Conservation (phyloP, 2,888 invertebrate genomes). For the Acronicta psi region DNA sequence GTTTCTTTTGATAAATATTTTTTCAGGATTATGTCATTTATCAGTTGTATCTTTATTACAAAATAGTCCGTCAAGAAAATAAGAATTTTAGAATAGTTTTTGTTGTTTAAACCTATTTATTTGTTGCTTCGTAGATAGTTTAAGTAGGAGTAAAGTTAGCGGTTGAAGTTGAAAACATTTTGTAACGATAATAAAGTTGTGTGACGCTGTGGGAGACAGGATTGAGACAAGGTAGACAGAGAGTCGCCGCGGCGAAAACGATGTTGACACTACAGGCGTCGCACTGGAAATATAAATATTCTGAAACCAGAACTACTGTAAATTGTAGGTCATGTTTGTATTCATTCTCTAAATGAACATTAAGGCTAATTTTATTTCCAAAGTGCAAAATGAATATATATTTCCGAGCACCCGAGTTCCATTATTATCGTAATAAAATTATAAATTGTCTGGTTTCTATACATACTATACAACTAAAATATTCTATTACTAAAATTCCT, state of each 20-base stretch:
- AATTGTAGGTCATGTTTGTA: conserved; percentile 44
- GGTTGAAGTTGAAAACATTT: conserved; percentile 45
- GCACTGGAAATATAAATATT: conserved; percentile 49
- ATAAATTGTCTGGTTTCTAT: no score
- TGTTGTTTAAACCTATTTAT: conserved; percentile 30
- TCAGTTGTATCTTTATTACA: no score
- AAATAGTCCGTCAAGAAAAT: no score
- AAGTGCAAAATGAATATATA: no score
- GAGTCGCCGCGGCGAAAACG: conserved; percentile 51
- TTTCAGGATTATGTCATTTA: neutral
- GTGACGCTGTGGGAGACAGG: conserved; percentile 32
- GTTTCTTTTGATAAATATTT: conserved; percentile 5
- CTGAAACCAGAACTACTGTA: conserved; percentile 29
- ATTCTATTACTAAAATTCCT: no score
- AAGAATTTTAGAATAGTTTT: neutral
- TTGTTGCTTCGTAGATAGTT: conserved; percentile 24
- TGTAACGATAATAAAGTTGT: conserved; percentile 43
- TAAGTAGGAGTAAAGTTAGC: conserved; percentile 21
- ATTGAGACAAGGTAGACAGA: conserved; percentile 45
- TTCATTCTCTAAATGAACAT: no score
- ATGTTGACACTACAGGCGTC: conserved; percentile 45
- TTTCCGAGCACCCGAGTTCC: no score
- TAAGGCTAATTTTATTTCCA: no score
- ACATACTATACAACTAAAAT: no score
- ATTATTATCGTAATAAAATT: no score